Evolutionary conservation across 2,797 vertebrate genomes (phyloP).

Genomic region (Atherinosoma microstoma): DNA sequence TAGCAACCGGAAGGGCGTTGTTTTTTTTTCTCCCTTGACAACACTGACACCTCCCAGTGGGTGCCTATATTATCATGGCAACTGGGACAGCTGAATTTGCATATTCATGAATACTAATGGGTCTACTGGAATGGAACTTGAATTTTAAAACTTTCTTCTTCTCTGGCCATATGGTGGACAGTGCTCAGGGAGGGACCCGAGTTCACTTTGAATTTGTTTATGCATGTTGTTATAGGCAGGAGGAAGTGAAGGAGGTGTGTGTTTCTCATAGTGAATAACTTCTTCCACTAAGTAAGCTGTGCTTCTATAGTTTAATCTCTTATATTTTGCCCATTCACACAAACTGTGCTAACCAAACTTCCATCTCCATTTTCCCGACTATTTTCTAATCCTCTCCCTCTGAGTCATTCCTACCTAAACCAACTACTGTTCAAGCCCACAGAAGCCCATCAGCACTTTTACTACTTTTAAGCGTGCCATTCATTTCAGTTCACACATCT

Average conservation of each 20-base stretch:
- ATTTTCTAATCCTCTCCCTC: slow-evolving; percentile 4
- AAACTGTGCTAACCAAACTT: slow-evolving; percentile 24
- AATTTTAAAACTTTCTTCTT: slow-evolving; percentile 69
- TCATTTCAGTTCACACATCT: slow-evolving; percentile 44
- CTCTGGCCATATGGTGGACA: slow-evolving; percentile 78
- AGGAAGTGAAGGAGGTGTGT: slow-evolving; percentile 34
- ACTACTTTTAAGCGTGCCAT: slow-evolving; percentile 44
- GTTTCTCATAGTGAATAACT: not conserved
- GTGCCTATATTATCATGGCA: slow-evolving; percentile 63
- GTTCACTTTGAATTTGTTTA: slow-evolving; percentile 75
- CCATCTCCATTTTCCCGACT: slow-evolving; percentile 6
- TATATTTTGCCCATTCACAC: slow-evolving; percentile 13
- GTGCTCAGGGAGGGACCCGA: slow-evolving; percentile 57
- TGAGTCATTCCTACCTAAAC: slow-evolving; percentile 1
- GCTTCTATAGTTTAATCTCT: slow-evolving; percentile 14
- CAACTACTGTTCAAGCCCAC: slow-evolving; percentile 4
- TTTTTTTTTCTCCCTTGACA: slow-evolving; percentile 73
- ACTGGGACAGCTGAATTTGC: slow-evolving; percentile 78
- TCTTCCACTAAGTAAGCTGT: slow-evolving; percentile 2
- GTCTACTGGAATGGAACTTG: slow-evolving; percentile 64
- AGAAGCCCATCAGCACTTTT: slow-evolving; percentile 13
- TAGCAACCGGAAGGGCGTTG: slow-evolving; percentile 68
- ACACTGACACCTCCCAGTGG: slow-evolving; percentile 75
- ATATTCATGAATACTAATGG: slow-evolving; percentile 81
- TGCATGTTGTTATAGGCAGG: slow-evolving; percentile 61